phyloP scores from a whole-genome alignment of 2,113 vertebrate genomes.

The Junco hyemalis region DNA sequence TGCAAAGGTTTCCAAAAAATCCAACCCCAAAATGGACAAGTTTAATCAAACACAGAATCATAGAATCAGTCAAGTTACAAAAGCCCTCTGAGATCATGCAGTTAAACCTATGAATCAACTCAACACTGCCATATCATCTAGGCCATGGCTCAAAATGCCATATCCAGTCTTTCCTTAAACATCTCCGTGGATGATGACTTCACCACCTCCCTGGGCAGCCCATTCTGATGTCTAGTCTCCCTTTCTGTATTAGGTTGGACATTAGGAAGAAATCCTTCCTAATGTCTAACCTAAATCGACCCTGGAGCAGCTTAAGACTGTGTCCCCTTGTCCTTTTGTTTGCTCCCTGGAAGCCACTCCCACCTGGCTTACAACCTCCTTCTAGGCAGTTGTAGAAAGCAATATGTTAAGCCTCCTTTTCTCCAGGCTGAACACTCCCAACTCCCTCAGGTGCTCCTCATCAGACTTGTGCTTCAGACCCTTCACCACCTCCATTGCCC shows the following conservation, averaged over 20 bases:
- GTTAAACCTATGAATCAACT: background rate
- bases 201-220: background rate
- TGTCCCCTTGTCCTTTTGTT: no score
- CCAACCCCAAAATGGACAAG: background rate
- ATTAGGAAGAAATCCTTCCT: background rate
- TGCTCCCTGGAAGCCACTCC: background rate
- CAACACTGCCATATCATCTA: background rate
- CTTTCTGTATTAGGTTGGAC: background rate
- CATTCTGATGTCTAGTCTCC: no score
- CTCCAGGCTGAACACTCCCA: background rate
- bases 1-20: background rate
- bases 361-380: background rate
- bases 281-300: background rate
- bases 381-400: background rate
- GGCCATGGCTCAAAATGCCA: background rate
- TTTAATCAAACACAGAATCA: background rate
- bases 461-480: background rate
- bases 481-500: rapidly evolving
- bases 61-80: background rate
- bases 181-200: background rate
- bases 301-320: background rate
- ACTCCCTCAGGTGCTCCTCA: background rate
- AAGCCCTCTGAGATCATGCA: background rate
- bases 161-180: background rate
- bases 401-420: no score